Percentiles rank a stretch among this genome's conserved stretches.
Evolutionary conservation across 2,113 vertebrate genomes (phyloP).

Genomic region (Lichenostomus cassidix): DNA sequence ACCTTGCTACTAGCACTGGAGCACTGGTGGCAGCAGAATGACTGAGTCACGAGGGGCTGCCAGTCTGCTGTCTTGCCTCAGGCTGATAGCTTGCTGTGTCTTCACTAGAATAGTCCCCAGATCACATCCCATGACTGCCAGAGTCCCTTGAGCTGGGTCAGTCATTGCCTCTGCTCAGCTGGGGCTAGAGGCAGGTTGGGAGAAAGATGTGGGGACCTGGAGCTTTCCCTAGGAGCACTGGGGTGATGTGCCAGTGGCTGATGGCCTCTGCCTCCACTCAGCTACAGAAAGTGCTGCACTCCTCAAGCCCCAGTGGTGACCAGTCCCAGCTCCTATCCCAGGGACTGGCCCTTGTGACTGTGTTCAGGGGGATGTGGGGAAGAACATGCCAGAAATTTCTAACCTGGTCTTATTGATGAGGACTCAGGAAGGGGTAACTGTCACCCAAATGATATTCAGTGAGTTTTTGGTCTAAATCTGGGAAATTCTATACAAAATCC

Average conservation of each 20-base stretch:
- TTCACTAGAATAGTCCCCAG: not conserved
- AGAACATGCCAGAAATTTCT: fast-evolving
- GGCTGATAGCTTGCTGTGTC: not conserved
- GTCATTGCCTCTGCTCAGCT: not conserved
- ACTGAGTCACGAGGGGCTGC: not conserved
- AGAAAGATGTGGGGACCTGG: not conserved
- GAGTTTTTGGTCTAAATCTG: not conserved
- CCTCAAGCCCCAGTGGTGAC: not conserved
- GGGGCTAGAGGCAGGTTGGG: not conserved
- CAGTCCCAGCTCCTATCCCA: not conserved
- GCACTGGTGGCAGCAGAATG: not conserved
- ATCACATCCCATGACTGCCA: not conserved
- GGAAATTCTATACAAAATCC: not conserved
- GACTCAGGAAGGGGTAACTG: not conserved
- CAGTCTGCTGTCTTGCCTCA: not conserved
- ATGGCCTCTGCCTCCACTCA: not conserved
- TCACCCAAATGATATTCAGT: not conserved
- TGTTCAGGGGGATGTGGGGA: not conserved
- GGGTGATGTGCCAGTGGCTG: fast-evolving
- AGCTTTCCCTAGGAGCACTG: not conserved
- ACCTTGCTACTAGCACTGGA: not conserved
- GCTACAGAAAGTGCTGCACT: not conserved
- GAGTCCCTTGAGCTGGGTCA: not conserved
- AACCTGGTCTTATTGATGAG: not conserved
- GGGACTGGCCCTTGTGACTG: not conserved